Evolutionary conservation across 2,797 vertebrate species (phyloP).

Genomic region (Sebastes iracundus): DNA sequence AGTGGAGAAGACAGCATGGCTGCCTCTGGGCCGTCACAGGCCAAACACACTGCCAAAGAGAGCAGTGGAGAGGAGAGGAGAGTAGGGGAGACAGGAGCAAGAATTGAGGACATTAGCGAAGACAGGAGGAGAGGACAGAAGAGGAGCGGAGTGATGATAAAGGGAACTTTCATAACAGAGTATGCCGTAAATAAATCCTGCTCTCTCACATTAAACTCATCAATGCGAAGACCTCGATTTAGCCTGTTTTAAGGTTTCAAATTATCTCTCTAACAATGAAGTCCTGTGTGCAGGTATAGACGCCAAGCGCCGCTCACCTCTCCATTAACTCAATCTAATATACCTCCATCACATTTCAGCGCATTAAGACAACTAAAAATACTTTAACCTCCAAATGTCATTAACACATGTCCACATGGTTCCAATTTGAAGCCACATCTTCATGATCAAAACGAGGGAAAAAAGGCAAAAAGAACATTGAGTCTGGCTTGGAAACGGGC

Average conservation of each 20-base stretch:
- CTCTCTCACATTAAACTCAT: conserved; percentile 41
- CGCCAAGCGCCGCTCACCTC: neutral
- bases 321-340: conserved; percentile 52
- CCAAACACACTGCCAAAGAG: conserved; percentile 74
- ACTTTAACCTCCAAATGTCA: conserved; percentile 54
- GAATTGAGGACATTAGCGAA: conserved; percentile 53
- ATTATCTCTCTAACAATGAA: conserved; percentile 43
- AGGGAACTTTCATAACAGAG: conserved; percentile 26
- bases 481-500: conserved; percentile 23
- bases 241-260: conserved; percentile 23
- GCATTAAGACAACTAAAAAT: conserved; percentile 51
- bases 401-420: conserved; percentile 63
- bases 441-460: neutral
- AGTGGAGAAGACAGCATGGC: conserved; percentile 75
- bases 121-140: conserved; percentile 3
- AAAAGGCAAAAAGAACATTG: neutral
- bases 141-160: neutral
- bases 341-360: conserved; percentile 50
- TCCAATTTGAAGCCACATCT: conserved; percentile 57
- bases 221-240: conserved; percentile 31
- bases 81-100: conserved; percentile 27
- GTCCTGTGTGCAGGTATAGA: conserved; percentile 31
- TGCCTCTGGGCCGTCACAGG: conserved; percentile 76
- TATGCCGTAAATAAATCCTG: conserved; percentile 33
- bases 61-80: conserved; percentile 58